phyloP scores from a whole-genome alignment of 2,797 vertebrate species.

The Aphelocoma californica region DNA sequence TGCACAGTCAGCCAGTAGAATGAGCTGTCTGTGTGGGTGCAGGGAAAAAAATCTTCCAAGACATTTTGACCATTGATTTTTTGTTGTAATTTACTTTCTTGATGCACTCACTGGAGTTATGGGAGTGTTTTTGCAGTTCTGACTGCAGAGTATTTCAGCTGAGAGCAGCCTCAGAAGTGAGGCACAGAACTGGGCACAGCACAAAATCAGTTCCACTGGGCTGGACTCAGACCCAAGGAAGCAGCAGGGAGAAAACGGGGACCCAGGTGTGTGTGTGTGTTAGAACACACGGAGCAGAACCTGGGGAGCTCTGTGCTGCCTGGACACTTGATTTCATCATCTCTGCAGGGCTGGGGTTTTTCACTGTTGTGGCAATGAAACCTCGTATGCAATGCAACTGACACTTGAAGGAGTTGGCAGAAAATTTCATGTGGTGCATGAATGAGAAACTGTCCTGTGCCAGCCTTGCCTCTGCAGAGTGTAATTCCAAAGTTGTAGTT shows the following conservation, averaged over 20 bases:
- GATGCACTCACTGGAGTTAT: background rate
- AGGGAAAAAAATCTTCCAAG: background rate
- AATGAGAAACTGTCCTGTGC: background rate
- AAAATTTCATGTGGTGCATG: background rate
- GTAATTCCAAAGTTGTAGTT: background rate
- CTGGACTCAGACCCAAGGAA: background rate
- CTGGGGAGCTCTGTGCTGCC: background rate
- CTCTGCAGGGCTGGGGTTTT: background rate
- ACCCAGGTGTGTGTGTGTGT: background rate
- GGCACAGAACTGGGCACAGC: background rate
- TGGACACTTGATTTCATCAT: background rate
- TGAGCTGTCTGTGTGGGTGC: background rate
- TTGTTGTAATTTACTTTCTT: background rate
- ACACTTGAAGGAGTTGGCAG: background rate
- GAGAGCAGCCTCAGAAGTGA: background rate
- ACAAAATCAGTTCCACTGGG: rapidly evolving
- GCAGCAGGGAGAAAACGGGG: background rate
- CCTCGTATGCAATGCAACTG: background rate
- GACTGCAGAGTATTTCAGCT: background rate
- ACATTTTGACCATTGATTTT: background rate
- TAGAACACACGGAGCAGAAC: background rate
- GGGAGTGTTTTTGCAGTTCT: background rate
- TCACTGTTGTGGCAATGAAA: background rate
- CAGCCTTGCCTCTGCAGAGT: background rate
- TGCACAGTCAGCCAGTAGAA: background rate